Evolutionary conservation across 2,113 vertebrate genomes (phyloP).

Genomic region (Dascyllus trimaculatus): DNA sequence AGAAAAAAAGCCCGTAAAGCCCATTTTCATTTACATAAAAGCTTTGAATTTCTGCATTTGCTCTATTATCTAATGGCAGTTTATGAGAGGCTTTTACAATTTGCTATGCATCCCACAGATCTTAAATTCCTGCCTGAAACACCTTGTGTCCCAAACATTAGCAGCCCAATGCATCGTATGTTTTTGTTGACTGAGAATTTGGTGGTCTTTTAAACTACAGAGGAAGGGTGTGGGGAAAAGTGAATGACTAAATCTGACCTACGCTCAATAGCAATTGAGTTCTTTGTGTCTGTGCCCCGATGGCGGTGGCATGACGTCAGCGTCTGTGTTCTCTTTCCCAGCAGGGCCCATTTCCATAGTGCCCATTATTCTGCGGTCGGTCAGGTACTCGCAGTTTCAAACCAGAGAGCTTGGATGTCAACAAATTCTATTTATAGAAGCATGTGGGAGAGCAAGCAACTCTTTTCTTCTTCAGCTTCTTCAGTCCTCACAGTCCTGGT

Average conservation of each 20-base stretch:
- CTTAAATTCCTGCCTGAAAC: too few relatives aligned
- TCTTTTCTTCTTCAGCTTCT: background rate
- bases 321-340: conserved; percentile 14
- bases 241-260: background rate
- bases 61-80: background rate
- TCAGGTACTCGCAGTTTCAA: conserved; percentile 25
- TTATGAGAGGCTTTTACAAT: background rate
- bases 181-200: background rate
- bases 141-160: too few relatives aligned
- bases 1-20: background rate
- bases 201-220: background rate
- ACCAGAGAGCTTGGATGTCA: conserved; percentile 26
- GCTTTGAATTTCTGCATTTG: background rate
- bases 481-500: conserved; percentile 25
- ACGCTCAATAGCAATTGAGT: background rate
- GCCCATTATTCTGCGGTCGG: conserved; percentile 16
- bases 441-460: conserved; percentile 13
- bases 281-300: background rate
- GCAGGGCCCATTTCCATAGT: conserved; percentile 21
- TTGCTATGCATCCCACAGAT: too few relatives aligned
- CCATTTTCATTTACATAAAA: conserved; percentile 12
- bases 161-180: too few relatives aligned
- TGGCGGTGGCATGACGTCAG: conserved; percentile 9
- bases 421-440: conserved; percentile 59
- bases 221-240: background rate